phyloP scores from a whole-genome alignment of 2,113 vertebrate genomes.

The Syngnathus floridae region DNA sequence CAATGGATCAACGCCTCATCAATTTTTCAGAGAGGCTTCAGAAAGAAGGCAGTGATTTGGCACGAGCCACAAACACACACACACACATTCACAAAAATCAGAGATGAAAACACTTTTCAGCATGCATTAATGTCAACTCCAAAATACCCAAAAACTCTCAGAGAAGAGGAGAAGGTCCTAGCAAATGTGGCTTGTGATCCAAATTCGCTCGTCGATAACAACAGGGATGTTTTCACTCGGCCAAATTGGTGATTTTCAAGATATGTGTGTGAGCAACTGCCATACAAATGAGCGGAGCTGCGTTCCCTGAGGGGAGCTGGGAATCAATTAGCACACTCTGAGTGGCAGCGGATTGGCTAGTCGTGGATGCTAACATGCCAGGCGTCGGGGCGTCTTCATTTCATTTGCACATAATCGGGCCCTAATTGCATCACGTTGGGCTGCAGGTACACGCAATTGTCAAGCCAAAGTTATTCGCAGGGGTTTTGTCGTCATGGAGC shows the following conservation, averaged over 20 bases:
- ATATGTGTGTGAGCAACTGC: slow-evolving; percentile 34
- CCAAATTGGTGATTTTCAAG: slow-evolving; percentile 73
- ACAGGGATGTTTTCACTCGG: slow-evolving; percentile 72
- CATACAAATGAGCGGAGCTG: slow-evolving; percentile 75
- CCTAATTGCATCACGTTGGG: slow-evolving; percentile 60
- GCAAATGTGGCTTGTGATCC: slow-evolving; percentile 68
- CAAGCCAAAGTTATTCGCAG: slow-evolving; percentile 42
- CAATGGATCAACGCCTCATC: slow-evolving; percentile 82
- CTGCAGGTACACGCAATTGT: slow-evolving; percentile 48
- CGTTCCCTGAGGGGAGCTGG: slow-evolving; percentile 81
- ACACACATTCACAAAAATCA: background rate
- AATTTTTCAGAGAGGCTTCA: slow-evolving; percentile 94
- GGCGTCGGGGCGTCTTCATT: slow-evolving; percentile 64
- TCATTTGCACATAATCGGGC: slow-evolving; percentile 62
- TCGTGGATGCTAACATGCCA: slow-evolving; percentile 87
- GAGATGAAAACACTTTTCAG: slow-evolving; percentile 27
- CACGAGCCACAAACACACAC: slow-evolving; percentile 63
- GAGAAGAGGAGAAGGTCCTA: background rate
- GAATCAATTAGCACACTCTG: slow-evolving; percentile 94
- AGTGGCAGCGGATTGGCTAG: slow-evolving; percentile 82
- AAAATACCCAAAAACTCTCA: slow-evolving; percentile 8
- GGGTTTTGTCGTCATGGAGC: slow-evolving; percentile 39
- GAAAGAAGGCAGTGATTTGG: slow-evolving; percentile 86
- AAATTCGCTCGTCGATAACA: slow-evolving; percentile 82
- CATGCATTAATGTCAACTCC: slow-evolving; percentile 19